Evolutionary conservation across 2,797 vertebrate genomes (phyloP).

Genomic region (Alfaro cultratus): DNA sequence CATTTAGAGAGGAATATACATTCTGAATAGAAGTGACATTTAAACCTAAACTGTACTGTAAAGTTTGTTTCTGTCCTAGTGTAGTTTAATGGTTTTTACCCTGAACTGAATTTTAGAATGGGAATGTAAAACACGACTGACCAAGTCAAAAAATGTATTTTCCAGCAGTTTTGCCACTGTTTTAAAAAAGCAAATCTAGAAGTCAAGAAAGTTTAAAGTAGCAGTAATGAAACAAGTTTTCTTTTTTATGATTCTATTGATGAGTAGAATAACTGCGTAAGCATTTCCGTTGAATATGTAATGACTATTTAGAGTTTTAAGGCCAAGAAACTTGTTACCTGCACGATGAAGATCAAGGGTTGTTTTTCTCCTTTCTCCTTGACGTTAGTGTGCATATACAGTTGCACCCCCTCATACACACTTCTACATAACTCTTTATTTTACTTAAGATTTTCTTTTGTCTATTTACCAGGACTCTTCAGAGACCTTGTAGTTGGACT

Average conservation of each 20-base stretch:
- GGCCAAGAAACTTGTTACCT: conserved; percentile 28
- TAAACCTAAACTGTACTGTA: background rate
- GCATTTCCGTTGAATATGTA: conserved; percentile 27
- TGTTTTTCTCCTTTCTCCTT: conserved; percentile 40
- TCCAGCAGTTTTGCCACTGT: background rate
- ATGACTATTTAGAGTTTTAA: conserved; percentile 31
- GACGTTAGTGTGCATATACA: background rate
- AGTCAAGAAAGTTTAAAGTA: background rate
- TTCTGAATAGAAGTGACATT: background rate
- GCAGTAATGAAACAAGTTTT: background rate
- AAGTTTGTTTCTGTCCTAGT: conserved; percentile 7
- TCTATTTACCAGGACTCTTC: conserved; percentile 15
- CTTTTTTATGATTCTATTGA: conserved; percentile 25
- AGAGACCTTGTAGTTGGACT: conserved; percentile 45
- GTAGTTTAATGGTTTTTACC: conserved; percentile 8
- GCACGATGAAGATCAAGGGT: conserved; percentile 40
- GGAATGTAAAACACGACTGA: background rate
- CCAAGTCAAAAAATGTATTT: background rate
- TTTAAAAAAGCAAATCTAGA: conserved; percentile 10
- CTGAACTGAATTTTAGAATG: background rate
- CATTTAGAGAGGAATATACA: background rate
- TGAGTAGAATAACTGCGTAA: conserved; percentile 16
- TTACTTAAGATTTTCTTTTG: conserved; percentile 8
- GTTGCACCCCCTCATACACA: conserved; percentile 10
- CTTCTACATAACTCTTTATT: conserved; percentile 27